Conservation (phyloP, 2,888 invertebrate species). For the Cheilosia vulpina region DNA sequence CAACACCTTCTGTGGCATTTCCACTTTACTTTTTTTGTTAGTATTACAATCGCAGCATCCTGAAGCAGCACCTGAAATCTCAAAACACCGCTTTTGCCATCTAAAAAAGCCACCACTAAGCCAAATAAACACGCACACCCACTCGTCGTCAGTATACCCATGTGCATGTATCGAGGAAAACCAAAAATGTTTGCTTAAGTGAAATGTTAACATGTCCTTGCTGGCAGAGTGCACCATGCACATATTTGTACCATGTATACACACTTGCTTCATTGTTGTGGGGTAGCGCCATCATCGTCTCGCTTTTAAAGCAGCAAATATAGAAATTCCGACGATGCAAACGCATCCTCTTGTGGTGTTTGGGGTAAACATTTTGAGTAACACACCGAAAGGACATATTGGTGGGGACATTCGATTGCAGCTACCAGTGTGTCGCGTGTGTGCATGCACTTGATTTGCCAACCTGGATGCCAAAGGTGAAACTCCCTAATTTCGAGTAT, state of each 20-base stretch:
- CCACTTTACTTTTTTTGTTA: slow-evolving; percentile 22
- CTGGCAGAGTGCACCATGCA: slow-evolving; percentile 5
- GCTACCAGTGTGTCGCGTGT: background rate
- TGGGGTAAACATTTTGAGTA: slow-evolving; percentile 37
- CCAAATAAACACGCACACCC: background rate
- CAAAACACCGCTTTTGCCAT: slow-evolving; percentile 33
- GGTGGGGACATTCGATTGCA: slow-evolving; percentile 15
- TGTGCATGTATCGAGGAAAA: slow-evolving; percentile 18
- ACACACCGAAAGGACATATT: slow-evolving; percentile 9
- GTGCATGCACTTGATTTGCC: background rate
- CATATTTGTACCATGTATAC: slow-evolving; percentile 14
- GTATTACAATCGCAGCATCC: slow-evolving; percentile 9
- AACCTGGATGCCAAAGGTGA: slow-evolving; percentile 22
- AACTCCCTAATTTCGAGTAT: slow-evolving; percentile 45
- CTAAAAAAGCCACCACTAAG: slow-evolving; percentile 15
- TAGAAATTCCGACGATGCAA: slow-evolving; percentile 41
- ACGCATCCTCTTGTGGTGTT: slow-evolving; percentile 46
- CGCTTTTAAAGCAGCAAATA: slow-evolving; percentile 43
- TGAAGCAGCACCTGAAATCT: slow-evolving; percentile 17
- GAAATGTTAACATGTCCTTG: slow-evolving; percentile 65
- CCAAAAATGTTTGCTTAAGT: slow-evolving; percentile 62
- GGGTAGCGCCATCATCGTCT: slow-evolving; percentile 15
- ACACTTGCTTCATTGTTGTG: slow-evolving; percentile 18
- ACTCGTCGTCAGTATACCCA: background rate
- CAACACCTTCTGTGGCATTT: slow-evolving; percentile 23